phyloP scores from a whole-genome alignment of 2,113 vertebrate species.

The Oreocharis arfaki region DNA sequence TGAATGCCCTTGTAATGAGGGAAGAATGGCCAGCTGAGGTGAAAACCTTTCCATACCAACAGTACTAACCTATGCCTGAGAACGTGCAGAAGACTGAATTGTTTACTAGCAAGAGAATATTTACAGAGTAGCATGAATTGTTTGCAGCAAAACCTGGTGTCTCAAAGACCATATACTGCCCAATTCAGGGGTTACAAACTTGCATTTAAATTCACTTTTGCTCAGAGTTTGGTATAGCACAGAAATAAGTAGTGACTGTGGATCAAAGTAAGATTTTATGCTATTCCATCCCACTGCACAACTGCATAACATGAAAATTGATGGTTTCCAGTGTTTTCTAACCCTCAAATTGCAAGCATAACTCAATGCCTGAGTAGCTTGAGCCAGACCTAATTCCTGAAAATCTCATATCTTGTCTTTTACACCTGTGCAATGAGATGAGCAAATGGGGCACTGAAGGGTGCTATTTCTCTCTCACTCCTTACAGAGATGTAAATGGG shows the following conservation, averaged over 20 bases:
- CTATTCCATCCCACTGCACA: not conserved
- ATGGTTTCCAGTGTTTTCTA: not conserved
- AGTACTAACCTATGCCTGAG: not conserved
- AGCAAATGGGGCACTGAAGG: not conserved
- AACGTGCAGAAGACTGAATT: not conserved
- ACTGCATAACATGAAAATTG: not conserved
- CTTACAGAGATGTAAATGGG: constrained; percentile 10
- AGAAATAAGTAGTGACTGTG: not conserved
- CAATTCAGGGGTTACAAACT: not conserved
- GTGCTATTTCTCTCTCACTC: not conserved
- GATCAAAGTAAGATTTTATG: not conserved
- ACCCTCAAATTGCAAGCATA: not conserved
- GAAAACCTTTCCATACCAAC: not conserved
- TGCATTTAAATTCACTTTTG: not conserved
- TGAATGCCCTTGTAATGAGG: not conserved
- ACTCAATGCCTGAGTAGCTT: not conserved
- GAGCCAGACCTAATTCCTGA: not conserved
- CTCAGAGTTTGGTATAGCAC: not conserved
- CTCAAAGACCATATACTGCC: not conserved
- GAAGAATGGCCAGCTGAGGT: not conserved
- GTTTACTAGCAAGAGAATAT: not conserved
- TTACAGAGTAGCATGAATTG: not conserved
- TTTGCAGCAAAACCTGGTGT: not conserved
- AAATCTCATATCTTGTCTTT: not conserved
- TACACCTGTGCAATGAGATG: not conserved